A percentile compares a stretch with the other conserved stretches of the same genome.
Evolutionary conservation across 2,113 vertebrate species (phyloP).

Genomic region (Naja naja): DNA sequence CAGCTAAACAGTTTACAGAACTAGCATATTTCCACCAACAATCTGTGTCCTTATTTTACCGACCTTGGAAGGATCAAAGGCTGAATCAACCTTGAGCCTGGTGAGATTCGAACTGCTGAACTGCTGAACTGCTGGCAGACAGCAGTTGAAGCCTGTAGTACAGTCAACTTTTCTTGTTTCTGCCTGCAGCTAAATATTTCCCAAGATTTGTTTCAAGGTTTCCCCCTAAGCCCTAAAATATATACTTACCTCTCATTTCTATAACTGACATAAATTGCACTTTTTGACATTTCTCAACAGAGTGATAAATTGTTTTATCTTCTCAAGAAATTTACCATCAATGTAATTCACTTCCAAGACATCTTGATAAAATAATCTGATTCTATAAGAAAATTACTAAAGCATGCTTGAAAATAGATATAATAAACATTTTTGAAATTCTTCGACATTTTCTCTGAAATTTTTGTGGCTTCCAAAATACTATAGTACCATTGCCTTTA

Average conservation of each 20-base stretch:
- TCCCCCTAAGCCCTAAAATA: not conserved
- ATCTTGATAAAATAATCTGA: not conserved
- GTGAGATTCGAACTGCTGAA: no score
- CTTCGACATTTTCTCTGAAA: not conserved
- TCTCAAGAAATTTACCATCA: not conserved
- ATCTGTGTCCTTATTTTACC: no score
- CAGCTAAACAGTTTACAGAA: no score
- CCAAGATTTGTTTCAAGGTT: not conserved
- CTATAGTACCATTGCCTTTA: not conserved
- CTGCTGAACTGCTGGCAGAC: no score
- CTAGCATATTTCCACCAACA: no score
- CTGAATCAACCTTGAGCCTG: no score
- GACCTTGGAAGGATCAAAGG: no score
- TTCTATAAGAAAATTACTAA: conserved; percentile 10
- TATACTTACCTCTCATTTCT: not conserved
- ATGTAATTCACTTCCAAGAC: not conserved
- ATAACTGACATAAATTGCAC: not conserved
- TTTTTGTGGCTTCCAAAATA: not conserved
- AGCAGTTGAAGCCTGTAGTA: no score
- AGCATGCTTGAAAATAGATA: conserved; percentile 3
- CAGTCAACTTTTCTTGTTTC: not conserved
- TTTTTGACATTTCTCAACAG: not conserved
- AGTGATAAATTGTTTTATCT: not conserved
- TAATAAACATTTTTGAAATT: not conserved
- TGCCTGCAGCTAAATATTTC: not conserved